phyloP scores from a whole-genome alignment of 1,140 invertebrate species.

The Plectus sambesii region DNA sequence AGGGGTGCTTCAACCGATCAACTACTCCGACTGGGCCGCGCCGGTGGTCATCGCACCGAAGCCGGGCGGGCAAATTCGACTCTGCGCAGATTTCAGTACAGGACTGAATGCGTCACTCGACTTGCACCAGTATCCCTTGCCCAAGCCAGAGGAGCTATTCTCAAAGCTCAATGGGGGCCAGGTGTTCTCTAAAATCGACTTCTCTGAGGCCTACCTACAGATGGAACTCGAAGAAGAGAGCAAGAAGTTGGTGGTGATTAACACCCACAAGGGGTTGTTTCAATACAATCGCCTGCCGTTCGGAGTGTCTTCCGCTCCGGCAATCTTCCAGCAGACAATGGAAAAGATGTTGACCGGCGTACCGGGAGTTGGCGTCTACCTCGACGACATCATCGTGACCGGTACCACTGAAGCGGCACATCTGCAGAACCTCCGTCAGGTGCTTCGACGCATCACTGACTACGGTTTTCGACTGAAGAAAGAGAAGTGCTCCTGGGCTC shows the following conservation, averaged over 20 bases:
- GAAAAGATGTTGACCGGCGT: conserved; percentile 45
- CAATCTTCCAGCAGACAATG: conserved; percentile 52
- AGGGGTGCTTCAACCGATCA: conserved; percentile 43
- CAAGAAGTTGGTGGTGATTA: conserved; percentile 23
- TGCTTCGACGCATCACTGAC: conserved; percentile 8
- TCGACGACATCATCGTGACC: conserved; percentile 27
- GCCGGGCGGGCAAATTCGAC: conserved; percentile 39
- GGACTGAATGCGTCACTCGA: conserved; percentile 34
- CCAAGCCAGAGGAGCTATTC: conserved; percentile 38
- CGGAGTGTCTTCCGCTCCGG: conserved; percentile 49
- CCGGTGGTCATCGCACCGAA: conserved; percentile 48
- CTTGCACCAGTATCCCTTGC: conserved; percentile 29
- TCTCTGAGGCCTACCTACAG: conserved; percentile 30
- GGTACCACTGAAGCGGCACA: conserved; percentile 11
- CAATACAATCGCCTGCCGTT: conserved; percentile 45
- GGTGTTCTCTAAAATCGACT: conserved; percentile 39
- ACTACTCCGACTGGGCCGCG: conserved; percentile 46
- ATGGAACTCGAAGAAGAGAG: conserved; percentile 26
- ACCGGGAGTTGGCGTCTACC: conserved; percentile 27
- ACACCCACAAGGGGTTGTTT: conserved; percentile 27
- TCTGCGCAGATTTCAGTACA: conserved; percentile 46
- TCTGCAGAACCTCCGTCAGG: background rate
- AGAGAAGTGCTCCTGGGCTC: conserved; percentile 17
- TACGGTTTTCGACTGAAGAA: conserved; percentile 12
- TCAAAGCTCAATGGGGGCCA: conserved; percentile 26